Evolutionary conservation across 2,113 vertebrate species (phyloP).

Genomic region (Neolamprologus sp.): DNA sequence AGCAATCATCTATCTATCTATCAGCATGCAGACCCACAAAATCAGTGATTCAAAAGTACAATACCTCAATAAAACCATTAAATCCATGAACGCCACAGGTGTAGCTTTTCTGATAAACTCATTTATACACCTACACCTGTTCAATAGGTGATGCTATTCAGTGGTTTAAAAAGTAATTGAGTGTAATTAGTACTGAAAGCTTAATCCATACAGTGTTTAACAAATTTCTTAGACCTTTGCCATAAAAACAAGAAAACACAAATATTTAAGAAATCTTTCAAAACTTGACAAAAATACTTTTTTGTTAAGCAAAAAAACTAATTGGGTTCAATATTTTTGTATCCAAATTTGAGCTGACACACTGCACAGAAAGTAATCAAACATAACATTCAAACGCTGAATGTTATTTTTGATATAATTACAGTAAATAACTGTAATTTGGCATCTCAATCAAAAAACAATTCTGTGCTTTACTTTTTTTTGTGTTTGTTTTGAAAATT

Average conservation of each 20-base stretch:
- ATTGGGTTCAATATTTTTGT: background rate
- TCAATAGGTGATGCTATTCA: background rate
- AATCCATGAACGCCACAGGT: background rate
- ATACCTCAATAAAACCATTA: background rate
- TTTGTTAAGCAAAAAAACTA: background rate
- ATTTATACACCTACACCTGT: background rate
- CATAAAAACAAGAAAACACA: background rate
- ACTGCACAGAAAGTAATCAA: background rate
- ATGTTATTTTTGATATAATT: background rate
- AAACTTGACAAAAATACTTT: background rate
- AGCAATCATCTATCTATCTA: background rate
- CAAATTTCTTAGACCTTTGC: background rate
- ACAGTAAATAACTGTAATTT: background rate
- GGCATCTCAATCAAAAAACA: background rate
- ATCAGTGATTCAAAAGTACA: background rate
- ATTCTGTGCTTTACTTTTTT: background rate
- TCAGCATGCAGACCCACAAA: background rate
- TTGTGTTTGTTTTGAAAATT: background rate
- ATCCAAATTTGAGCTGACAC: background rate
- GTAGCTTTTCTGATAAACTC: background rate
- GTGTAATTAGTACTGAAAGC: background rate
- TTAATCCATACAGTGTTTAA: background rate
- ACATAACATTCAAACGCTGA: background rate
- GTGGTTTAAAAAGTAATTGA: background rate
- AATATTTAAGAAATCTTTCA: background rate